Percentiles rank a stretch among this genome's conserved stretches.
phyloP scores from a whole-genome alignment of 2,888 invertebrate species.

The Amphipoea oculea region DNA sequence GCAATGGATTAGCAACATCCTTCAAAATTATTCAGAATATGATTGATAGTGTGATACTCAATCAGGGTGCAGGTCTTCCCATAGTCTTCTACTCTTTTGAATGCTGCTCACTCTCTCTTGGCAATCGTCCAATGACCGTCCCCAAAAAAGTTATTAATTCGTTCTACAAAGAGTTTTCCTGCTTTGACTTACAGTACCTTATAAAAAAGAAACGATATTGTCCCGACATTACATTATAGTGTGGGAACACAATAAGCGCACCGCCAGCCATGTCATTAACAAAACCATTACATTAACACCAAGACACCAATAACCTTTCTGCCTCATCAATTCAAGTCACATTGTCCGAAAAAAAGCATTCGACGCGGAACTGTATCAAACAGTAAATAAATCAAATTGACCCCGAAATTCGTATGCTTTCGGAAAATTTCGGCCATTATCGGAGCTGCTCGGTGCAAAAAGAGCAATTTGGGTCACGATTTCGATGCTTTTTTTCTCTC shows the following conservation, averaged over 20 bases:
- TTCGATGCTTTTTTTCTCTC: conserved; percentile 74
- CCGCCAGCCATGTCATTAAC: conserved; percentile 21
- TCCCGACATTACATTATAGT: background rate
- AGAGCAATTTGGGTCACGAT: conserved; percentile 87
- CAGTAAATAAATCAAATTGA: conserved; percentile 88
- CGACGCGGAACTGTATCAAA: conserved; percentile 86
- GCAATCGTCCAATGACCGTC: too few relatives aligned
- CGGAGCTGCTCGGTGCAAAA: conserved; percentile 79
- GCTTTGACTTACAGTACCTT: background rate
- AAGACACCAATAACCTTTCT: conserved; percentile 66
- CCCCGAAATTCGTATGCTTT: conserved; percentile 83
- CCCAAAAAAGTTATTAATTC: background rate
- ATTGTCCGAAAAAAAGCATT: conserved; percentile 62
- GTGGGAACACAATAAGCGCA: conserved; percentile 25
- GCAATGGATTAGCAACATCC: too few relatives aligned
- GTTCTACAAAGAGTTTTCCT: background rate
- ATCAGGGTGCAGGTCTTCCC: background rate
- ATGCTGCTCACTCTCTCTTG: background rate
- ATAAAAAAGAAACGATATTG: conserved; percentile 6
- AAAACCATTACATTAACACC: conserved; percentile 42
- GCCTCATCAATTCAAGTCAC: conserved; percentile 77
- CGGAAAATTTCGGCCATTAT: conserved; percentile 87
- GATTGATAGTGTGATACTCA: too few relatives aligned
- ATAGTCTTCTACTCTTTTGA: background rate
- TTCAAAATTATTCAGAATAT: too few relatives aligned